Percentiles rank a stretch among this genome's conserved stretches.
phyloP scores from a whole-genome alignment of 2,113 vertebrate genomes.

The Psephotus haematonotus region DNA sequence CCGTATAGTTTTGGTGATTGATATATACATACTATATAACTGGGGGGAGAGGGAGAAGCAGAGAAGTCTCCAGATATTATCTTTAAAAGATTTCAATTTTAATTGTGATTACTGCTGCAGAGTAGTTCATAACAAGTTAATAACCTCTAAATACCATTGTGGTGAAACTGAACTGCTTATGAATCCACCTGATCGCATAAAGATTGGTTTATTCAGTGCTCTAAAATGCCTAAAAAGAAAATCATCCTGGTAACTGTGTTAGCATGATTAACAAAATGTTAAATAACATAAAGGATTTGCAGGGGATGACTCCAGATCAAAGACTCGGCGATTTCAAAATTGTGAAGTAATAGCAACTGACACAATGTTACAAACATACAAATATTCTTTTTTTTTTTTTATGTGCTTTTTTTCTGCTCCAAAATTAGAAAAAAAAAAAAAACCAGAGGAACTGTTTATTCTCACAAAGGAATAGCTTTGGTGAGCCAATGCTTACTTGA shows the following conservation, averaged over 20 bases:
- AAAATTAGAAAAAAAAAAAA: neutral
- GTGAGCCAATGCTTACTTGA: neutral
- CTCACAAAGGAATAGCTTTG: neutral
- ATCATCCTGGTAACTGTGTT: neutral
- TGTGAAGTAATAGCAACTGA: neutral
- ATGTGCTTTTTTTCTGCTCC: neutral
- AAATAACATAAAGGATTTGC: neutral
- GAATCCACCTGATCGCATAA: neutral
- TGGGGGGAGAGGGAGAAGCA: neutral
- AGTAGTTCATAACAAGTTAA: neutral
- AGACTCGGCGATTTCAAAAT: neutral
- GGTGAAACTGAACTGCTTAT: neutral
- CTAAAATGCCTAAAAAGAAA: neutral
- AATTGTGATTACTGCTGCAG: neutral
- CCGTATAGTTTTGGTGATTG: rapidly evolving
- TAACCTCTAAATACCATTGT: neutral
- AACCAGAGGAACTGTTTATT: neutral
- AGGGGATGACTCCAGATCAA: neutral
- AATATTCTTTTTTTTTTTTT: neutral
- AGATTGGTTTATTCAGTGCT: neutral
- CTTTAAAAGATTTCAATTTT: neutral
- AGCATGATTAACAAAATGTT: neutral
- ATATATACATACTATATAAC: neutral
- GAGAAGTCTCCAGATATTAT: neutral
- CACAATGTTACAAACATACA: neutral